phyloP scores from a whole-genome alignment of 2,888 invertebrate genomes.

The Yponomeuta cagnagella region DNA sequence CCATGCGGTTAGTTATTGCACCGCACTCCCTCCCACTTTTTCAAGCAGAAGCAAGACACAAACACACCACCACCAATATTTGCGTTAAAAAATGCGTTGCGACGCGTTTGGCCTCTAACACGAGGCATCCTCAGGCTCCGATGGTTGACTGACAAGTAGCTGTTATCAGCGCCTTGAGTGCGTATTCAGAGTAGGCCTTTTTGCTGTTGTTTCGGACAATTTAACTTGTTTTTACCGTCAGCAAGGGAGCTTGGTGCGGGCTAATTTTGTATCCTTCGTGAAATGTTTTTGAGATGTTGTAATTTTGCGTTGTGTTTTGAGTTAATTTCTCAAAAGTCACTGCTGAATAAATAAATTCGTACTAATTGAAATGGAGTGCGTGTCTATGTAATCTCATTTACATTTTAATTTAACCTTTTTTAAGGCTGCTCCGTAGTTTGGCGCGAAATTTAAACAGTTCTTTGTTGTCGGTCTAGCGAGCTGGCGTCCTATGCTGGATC shows the following conservation, averaged over 20 bases:
- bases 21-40: too few species aligned
- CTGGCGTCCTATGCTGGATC: too few species aligned
- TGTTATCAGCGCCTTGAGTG: not conserved
- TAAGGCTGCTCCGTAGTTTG: not conserved
- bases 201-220: constrained; percentile 2
- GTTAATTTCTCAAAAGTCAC: not conserved
- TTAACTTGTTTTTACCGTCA: constrained; percentile 7
- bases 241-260: not conserved
- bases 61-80: too few species aligned
- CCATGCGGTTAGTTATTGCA: too few species aligned
- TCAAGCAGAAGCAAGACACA: too few species aligned
- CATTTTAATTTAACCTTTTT: not conserved
- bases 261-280: constrained; percentile 6
- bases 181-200: not conserved
- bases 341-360: not conserved
- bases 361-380: not conserved
- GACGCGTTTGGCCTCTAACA: too few species aligned
- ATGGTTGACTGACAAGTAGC: too few species aligned
- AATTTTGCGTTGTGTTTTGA: not conserved
- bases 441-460: too few species aligned
- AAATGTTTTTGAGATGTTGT: constrained; percentile 1
- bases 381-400: not conserved
- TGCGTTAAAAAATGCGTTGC: too few species aligned
- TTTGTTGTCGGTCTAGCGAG: too few species aligned
- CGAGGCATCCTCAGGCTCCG: too few species aligned